Evolutionary conservation across 2,888 invertebrate genomes (phyloP).

Genomic region (Apodemia hepburni): DNA sequence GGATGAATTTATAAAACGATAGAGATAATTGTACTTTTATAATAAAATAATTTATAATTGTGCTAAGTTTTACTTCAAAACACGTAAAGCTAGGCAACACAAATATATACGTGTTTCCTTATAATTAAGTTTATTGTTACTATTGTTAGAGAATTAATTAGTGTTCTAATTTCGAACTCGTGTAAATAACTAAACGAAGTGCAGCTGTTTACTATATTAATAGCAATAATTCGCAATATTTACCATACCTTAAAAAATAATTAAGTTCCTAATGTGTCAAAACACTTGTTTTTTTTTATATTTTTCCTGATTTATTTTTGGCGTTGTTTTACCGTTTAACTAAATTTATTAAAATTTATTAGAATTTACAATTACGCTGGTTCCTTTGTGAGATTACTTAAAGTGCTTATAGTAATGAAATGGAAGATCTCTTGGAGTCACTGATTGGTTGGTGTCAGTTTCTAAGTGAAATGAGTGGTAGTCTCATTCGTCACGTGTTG

Average conservation of each 20-base stretch:
- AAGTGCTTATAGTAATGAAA: no score
- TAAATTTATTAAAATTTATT: no score
- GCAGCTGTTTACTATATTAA: not conserved
- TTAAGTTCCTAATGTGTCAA: not conserved
- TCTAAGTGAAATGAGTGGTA: no score
- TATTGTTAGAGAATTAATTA: slow-evolving; percentile 5
- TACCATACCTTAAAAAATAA: not conserved
- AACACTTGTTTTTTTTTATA: not conserved
- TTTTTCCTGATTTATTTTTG: not conserved
- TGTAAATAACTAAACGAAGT: not conserved
- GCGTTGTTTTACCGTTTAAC: not conserved
- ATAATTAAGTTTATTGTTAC: slow-evolving; percentile 1
- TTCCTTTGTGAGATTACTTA: no score
- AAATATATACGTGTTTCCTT: not conserved
- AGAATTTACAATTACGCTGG: no score
- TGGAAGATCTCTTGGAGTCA: no score
- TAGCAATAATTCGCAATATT: no score
- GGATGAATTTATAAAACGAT: no score
- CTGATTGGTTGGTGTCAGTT: no score
- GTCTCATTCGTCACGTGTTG: no score
- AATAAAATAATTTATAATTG: not conserved
- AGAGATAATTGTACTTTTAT: no score
- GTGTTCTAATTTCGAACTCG: not conserved
- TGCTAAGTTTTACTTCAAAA: not conserved
- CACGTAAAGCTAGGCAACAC: not conserved